Base-by-base conservation (phyloP, 2,888 invertebrate genomes). In the Prostheceraeus crozeri region DNA sequence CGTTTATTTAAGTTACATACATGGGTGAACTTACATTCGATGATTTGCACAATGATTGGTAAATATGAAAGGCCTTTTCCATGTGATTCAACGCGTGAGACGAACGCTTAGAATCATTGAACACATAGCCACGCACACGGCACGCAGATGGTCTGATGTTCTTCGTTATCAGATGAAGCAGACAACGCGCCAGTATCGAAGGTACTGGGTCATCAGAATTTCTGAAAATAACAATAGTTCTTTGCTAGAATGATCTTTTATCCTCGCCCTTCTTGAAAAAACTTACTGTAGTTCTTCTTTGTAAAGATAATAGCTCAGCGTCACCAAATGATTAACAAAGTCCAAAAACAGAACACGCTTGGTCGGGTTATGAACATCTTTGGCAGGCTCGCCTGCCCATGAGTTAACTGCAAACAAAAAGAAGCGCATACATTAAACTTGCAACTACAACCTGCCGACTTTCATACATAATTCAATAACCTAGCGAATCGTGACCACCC, bases 281-380 rank as follows among this genome's bases (percentile, higher is more conserved):
- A 66, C 70, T 67, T 63, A 70, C 70, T 68, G 65, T 36, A 68
- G 66, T 36, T 70, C 67, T 45, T 70, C 65, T 36, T 65, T 65
- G 63, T 71, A 74, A 19, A 73, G 64, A 59, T 72, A 68, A 64
- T 67, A 73, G 21, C 73, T 68, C 21, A 75, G 63, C 2, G 70
- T 67, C 25, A 75, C 70, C 19, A 76, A 64, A 60, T 72, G 67
- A 64, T 74, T 73, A 57, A 72, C 62, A 67, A 75, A 76, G 64
- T 75, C 72, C 54, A 74, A 63, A 63, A 72, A 71, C 11, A 76
- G 66, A 45, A 76, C 70, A 60, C 68, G 69, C 51, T 70, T 69
- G 65, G 72, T 69, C 1, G 76, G 75, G 60, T 72, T 71, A 36
- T 64, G 62, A 2, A 55, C 21, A 55, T 58, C 40, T 14, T 8